A percentile compares a stretch with the other conserved stretches of the same genome.
These are phyloP conservation scores for Zeugodacus cucurbitae DNA, from an alignment of 1,140 invertebrate species.

Conservation along the genomic window DNA sequence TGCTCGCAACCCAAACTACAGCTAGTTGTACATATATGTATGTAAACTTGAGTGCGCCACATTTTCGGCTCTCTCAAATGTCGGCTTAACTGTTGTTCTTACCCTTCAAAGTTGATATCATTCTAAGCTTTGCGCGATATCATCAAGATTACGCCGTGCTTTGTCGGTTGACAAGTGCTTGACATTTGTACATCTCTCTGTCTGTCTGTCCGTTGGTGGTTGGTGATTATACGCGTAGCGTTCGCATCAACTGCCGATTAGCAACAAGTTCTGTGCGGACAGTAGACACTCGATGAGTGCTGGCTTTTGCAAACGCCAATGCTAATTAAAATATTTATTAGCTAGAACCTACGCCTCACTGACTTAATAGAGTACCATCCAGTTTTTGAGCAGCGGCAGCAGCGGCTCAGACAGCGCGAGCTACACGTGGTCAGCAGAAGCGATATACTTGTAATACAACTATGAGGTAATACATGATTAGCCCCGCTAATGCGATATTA, in stretches of 20 bases:
- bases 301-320: background rate
- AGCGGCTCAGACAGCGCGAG: background rate
- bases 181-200: too few relatives aligned
- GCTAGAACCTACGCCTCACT: background rate
- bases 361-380: constrained; percentile 22
- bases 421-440: background rate
- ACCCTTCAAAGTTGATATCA: background rate
- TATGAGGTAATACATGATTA: background rate
- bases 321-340: constrained; percentile 24
- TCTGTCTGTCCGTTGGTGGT: background rate
- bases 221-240: background rate
- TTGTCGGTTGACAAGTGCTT: background rate
- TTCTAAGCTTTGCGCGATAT: background rate
- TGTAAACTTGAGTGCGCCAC: background rate
- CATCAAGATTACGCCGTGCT: background rate
- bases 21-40: too few relatives aligned
- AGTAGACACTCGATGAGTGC: too few relatives aligned
- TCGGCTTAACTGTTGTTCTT: background rate
- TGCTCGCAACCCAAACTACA: too few relatives aligned
- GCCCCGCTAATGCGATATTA: background rate
- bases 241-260: background rate
- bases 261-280: background rate
- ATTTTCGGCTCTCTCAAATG: background rate
- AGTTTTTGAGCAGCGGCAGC: background rate
- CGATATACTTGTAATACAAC: background rate